Evolutionary conservation across 2,113 vertebrate species (phyloP), one percentile per base, ranked within the genome.

Genomic region (Epinephelus cyanopodus): DNA sequence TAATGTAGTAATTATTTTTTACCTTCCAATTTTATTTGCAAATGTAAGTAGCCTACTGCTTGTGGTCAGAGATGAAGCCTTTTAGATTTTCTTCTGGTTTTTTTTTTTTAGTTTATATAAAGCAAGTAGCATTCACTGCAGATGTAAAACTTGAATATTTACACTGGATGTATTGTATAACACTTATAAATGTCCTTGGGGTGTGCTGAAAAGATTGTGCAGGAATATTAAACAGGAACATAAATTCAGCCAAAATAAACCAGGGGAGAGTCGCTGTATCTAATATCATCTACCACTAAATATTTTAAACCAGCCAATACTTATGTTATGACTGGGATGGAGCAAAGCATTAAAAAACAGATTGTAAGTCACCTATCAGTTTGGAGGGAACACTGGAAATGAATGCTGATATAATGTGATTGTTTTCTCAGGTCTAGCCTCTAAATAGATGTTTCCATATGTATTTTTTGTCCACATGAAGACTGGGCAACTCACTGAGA

Each of bases 181-280:
- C 37, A 75, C 58, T 70, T 33, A 64, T 10, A 79, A 79, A 75
- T 61, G 69, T 75, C 82, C 64, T 57, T 48, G 50, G 50, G 29
- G 47, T 74, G 75, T 48, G 57, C 67, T 61, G 57, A 73, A 82
- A 62, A 54, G 45, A 64, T 25, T 79, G 9, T 54, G 57, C 72
- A 66, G 0, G 63, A 67, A 87, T 60, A 84, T 76, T 87, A 76
- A 87, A 82, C 57, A 87, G 77, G 25, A 57, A 37, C 68, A 77
- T 77, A 64, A 29, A 83, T 71, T 70, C 73, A 65, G 63, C 71
- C 29, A 78, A 81, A 81, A 57, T 74, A 65, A 66, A 84, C 62
- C 5, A 77, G 75, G 75, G 21, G 37, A 85, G 2, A 82, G 33
- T 67, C 23, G 9, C 27, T 69, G 66, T 56, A 48, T 79, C 19